These are phyloP conservation scores for Lamproptera curius DNA, from an alignment of 2,888 invertebrate genomes.

Conservation along the genomic window DNA sequence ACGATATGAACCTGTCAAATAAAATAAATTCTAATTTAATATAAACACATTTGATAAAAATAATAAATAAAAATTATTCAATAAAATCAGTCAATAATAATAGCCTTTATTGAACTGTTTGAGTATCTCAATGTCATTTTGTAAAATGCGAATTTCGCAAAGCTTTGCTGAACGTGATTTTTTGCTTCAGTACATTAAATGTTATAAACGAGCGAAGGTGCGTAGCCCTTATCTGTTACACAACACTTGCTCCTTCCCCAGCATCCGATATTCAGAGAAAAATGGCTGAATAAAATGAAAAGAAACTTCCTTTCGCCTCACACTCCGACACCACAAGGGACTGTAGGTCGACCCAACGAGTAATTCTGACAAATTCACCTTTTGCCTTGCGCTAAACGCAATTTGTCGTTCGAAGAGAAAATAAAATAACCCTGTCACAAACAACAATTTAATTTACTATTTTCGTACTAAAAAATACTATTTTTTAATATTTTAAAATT, in stretches of 20 bases:
- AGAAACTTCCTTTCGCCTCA: background rate
- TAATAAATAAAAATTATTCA: no score
- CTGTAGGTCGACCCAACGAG: background rate
- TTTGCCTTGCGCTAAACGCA: conserved; percentile 1
- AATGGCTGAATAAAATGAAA: conserved; percentile 13
- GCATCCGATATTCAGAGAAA: conserved; percentile 10
- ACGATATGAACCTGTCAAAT: no score
- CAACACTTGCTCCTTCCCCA: conserved; percentile 5
- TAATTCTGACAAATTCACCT: conserved; percentile 14
- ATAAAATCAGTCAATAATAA: no score
- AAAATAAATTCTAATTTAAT: no score
- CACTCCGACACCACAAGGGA: background rate
- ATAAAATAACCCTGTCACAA: no score
- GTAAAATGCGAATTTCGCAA: no score
- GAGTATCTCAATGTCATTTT: no score
- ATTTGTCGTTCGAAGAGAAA: conserved; percentile 7
- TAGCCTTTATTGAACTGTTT: no score
- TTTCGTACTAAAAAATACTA: background rate
- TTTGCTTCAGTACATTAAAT: background rate
- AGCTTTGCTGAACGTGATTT: background rate
- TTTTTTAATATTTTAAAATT: background rate
- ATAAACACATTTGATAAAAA: no score
- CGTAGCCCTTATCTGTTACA: conserved; percentile 11
- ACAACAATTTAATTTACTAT: no score
- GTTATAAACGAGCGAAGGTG: background rate